Conservation (phyloP, 1,140 invertebrate genomes). For the Bombus superbus region DNA sequence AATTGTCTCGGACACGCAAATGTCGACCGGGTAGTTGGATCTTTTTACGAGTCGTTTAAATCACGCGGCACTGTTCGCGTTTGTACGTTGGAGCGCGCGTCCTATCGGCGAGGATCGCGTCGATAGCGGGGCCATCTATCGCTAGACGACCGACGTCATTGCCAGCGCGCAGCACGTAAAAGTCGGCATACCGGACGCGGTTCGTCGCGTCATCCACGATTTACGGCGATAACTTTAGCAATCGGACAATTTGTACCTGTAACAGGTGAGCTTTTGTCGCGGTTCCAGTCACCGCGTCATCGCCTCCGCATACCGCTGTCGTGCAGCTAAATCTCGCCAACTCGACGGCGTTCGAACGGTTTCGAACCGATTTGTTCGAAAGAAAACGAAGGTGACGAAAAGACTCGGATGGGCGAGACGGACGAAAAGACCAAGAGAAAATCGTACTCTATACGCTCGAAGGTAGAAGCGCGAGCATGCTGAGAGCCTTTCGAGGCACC, state of each 20-base stretch:
- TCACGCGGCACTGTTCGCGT: neutral
- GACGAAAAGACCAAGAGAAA: constrained; percentile 5
- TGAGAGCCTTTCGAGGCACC: constrained; percentile 65
- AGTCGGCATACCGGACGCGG: constrained; percentile 74
- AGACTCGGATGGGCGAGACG: neutral
- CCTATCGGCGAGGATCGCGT: neutral
- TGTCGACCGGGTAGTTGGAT: neutral
- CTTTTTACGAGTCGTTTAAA: neutral
- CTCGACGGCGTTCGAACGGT: neutral
- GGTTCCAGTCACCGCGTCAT: constrained; percentile 7
- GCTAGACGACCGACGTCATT: constrained; percentile 11
- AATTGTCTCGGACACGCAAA: constrained; percentile 54
- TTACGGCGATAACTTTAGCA: constrained; percentile 76
- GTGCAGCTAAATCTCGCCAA: constrained; percentile 1
- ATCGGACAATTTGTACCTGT: constrained; percentile 77
- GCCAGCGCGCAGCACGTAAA: constrained; percentile 20
- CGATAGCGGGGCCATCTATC: constrained; percentile 17
- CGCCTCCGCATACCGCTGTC: too few species aligned
- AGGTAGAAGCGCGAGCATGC: constrained; percentile 63
- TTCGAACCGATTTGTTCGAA: neutral
- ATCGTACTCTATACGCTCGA: constrained; percentile 27
- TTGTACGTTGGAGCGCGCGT: neutral
- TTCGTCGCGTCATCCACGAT: constrained; percentile 74
- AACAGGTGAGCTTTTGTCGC: constrained; percentile 55
- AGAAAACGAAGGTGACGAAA: constrained; percentile 14